Evolutionary conservation across 2,888 invertebrate genomes (phyloP), one percentile per base, ranked within the genome.

Genomic region (Zeuzera pyrina): DNA sequence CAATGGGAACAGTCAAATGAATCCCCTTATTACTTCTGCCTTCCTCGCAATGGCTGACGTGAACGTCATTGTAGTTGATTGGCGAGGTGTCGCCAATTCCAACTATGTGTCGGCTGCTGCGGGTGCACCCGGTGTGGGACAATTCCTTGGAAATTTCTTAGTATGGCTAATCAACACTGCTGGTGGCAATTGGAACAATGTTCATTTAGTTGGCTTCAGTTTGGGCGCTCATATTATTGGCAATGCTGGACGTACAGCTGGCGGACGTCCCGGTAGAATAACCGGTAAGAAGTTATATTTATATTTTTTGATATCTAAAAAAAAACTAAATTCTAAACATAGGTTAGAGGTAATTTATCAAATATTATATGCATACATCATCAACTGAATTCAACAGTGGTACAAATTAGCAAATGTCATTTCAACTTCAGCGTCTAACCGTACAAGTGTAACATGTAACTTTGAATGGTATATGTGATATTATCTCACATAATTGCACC

Each of bases 191-290:
- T 71, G 67, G 64, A 60, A 64, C 38, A 63, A 64, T 15, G 50
- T 78, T 2, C 79, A 81, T 38, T 43, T 79, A 14, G 55, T 77
- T 14, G 79, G 79, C 13, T 67, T 65, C 58, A 78, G 79, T 46
- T 60, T 78, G 39, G 79, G 79, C 3, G 78, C 76, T 39, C 78
- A 78, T 35, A 47, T 74, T 4, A 71, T 71, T 1, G 78, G 76
- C 2, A 61, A 50, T 12, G 70, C 70, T 35, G 74, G 76, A 2
- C 66, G 73, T 3, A 38, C 39, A 1, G 47, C 56, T 21, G 43
- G 55, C 3, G 47, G 63, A 8, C 52, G 53, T 1, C 52, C 65
- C 2, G 38, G 38, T 1, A 59, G 74, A 34, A 46, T 78, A 11
- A 77, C 78, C 28, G 76, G 78, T 76, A 36, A 12, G 34, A 34